Evolutionary conservation across 64 coral and sea anemone species (phyloP).

Genomic region (Stylophora pistillata): DNA sequence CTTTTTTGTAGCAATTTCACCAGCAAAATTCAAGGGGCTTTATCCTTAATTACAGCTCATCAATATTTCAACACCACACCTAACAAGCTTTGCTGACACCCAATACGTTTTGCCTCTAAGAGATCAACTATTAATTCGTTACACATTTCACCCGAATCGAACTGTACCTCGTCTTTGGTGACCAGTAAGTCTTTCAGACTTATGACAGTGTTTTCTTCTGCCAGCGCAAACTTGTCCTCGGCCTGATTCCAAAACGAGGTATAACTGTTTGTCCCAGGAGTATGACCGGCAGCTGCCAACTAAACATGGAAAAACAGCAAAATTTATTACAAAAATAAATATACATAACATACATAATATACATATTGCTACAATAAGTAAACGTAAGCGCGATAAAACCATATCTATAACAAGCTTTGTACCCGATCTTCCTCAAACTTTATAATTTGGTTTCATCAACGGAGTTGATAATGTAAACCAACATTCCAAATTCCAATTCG

Average conservation of each 20-base stretch:
- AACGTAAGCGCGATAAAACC: too few species aligned
- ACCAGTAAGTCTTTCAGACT: constrained; percentile 24
- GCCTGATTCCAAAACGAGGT: constrained; percentile 61
- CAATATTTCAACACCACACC: too few species aligned
- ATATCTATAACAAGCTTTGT: too few species aligned
- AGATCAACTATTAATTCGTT: background rate
- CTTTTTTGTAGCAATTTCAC: too few species aligned
- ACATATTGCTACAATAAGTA: background rate
- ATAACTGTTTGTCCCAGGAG: constrained; percentile 59
- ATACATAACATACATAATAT: too few species aligned
- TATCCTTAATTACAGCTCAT: too few species aligned
- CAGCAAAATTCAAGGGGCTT: too few species aligned
- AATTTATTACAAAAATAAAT: background rate
- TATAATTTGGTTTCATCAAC: too few species aligned
- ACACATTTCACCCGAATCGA: background rate
- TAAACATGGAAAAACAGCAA: background rate
- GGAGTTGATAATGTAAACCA: too few species aligned
- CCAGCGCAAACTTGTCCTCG: constrained; percentile 47
- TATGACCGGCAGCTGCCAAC: constrained; percentile 61
- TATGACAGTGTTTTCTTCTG: constrained; percentile 9
- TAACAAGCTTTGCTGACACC: background rate
- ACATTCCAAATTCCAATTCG: too few species aligned
- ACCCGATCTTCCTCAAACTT: too few species aligned
- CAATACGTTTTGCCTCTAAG: background rate
- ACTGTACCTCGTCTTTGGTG: constrained; percentile 68